These are phyloP conservation scores for Pelobates cultripes DNA, from an alignment of 2,797 vertebrate species.

Conservation along the genomic window DNA sequence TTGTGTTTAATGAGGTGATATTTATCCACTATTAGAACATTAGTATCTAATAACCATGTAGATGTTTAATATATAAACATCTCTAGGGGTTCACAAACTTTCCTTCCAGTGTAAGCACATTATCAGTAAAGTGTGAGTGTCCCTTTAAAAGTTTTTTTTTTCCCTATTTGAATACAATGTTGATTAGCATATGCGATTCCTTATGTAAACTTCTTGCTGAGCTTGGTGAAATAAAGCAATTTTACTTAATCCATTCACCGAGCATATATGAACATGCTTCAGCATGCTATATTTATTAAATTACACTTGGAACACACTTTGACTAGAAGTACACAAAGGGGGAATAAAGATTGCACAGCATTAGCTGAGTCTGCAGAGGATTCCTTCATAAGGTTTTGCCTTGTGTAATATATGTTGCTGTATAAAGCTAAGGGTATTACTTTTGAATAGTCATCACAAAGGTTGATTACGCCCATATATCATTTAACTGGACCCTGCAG, in stretches of 20 bases:
- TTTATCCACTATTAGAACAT: too few relatives aligned
- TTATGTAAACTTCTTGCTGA: not conserved
- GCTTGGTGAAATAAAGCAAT: not conserved
- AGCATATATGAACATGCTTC: conserved; percentile 1
- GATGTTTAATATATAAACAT: too few relatives aligned
- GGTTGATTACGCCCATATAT: conserved; percentile 90
- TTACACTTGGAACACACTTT: conserved; percentile 76
- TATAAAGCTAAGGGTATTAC: conserved; percentile 85
- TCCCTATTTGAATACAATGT: not conserved
- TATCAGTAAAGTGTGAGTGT: not conserved
- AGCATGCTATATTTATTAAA: conserved; percentile 62
- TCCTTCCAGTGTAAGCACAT: too few relatives aligned
- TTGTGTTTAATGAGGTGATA: too few relatives aligned
- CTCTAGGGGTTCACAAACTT: too few relatives aligned
- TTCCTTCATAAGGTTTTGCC: conserved; percentile 74
- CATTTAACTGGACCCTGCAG: conserved; percentile 87
- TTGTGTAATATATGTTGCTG: conserved; percentile 81
- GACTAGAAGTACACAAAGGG: conserved; percentile 67
- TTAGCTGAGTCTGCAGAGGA: conserved; percentile 80
- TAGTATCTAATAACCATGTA: too few relatives aligned
- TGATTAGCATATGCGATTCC: not conserved
- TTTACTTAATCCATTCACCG: not conserved
- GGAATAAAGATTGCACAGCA: conserved; percentile 79
- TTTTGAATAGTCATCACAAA: conserved; percentile 88
- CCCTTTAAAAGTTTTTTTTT: not conserved